phyloP scores from a whole-genome alignment of 2,797 vertebrate genomes.

The Trachurus trachurus region DNA sequence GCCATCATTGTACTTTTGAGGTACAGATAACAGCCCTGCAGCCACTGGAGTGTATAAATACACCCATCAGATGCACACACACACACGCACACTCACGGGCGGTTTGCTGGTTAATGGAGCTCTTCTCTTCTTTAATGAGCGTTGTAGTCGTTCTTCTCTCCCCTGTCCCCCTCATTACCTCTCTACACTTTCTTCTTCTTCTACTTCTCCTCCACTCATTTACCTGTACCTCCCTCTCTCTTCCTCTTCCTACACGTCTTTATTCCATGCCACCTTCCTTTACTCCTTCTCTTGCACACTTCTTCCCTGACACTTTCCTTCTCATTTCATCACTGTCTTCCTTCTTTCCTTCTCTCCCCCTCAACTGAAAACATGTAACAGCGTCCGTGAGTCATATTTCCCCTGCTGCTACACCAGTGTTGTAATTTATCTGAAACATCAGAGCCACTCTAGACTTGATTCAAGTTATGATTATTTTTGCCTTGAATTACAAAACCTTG shows the following conservation, averaged over 20 bases:
- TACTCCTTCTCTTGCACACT: background rate
- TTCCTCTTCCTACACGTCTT: slow-evolving; percentile 13
- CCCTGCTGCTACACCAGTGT: background rate
- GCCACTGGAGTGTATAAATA: slow-evolving; percentile 50
- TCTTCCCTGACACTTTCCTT: background rate
- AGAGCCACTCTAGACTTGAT: no score
- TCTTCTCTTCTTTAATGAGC: slow-evolving; percentile 82
- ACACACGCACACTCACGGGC: slow-evolving; percentile 54
- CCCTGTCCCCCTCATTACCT: slow-evolving; percentile 75
- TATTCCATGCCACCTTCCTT: slow-evolving; percentile 2
- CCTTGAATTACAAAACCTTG: background rate
- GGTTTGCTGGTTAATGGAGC: slow-evolving; percentile 83
- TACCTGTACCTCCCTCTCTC: slow-evolving; percentile 37
- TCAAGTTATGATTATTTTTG: background rate
- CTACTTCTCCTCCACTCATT: slow-evolving; percentile 47
- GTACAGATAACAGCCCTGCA: slow-evolving; percentile 72
- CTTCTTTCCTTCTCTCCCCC: background rate
- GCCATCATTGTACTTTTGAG: slow-evolving; percentile 77
- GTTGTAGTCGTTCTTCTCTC: slow-evolving; percentile 74
- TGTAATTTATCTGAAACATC: slow-evolving; percentile 18
- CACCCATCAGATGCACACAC: slow-evolving; percentile 37
- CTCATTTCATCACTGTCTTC: background rate
- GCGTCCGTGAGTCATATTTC: slow-evolving; percentile 2
- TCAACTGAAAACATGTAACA: background rate
- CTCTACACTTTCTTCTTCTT: slow-evolving; percentile 39